These are phyloP conservation scores for Brachypterus glaber DNA, from an alignment of 2,888 invertebrate genomes.

Conservation along the genomic window DNA sequence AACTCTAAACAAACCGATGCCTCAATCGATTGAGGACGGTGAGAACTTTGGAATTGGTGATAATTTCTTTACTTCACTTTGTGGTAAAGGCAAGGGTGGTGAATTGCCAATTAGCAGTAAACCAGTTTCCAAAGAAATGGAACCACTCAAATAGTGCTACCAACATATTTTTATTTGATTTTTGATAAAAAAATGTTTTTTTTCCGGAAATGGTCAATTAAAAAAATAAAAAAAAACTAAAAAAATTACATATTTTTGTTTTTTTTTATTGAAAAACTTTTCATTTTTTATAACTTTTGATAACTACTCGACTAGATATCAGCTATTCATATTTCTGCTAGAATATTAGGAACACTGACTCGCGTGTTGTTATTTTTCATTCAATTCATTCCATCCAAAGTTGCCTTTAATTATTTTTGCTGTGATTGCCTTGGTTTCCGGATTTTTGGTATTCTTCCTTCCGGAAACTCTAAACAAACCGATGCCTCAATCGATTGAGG, in stretches of 20 bases:
- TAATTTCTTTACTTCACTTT: slow-evolving; percentile 63
- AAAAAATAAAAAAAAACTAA: too few species aligned
- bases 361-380: slow-evolving; percentile 68
- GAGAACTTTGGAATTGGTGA: slow-evolving; percentile 75
- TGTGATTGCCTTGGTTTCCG: slow-evolving; percentile 61
- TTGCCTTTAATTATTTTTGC: slow-evolving; percentile 73
- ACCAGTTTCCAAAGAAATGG: slow-evolving; percentile 44
- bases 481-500: slow-evolving; percentile 74
- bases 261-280: too few species aligned
- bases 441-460: slow-evolving; percentile 61
- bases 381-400: slow-evolving; percentile 66
- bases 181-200: too few species aligned
- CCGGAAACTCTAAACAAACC: slow-evolving; percentile 77
- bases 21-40: slow-evolving; percentile 72
- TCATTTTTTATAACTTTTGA: too few species aligned
- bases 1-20: slow-evolving; percentile 76
- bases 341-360: slow-evolving; percentile 73
- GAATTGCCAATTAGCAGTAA: slow-evolving; percentile 12
- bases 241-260: too few species aligned
- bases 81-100: slow-evolving; percentile 43
- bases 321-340: too few species aligned
- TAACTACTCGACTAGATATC: too few species aligned
- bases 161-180: too few species aligned
- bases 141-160: slow-evolving; percentile 47
- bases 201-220: too few species aligned